A percentile compares a stretch with the other conserved stretches of the same genome.
phyloP scores from a whole-genome alignment of 2,888 invertebrate species.

The Ischnura elegans region DNA sequence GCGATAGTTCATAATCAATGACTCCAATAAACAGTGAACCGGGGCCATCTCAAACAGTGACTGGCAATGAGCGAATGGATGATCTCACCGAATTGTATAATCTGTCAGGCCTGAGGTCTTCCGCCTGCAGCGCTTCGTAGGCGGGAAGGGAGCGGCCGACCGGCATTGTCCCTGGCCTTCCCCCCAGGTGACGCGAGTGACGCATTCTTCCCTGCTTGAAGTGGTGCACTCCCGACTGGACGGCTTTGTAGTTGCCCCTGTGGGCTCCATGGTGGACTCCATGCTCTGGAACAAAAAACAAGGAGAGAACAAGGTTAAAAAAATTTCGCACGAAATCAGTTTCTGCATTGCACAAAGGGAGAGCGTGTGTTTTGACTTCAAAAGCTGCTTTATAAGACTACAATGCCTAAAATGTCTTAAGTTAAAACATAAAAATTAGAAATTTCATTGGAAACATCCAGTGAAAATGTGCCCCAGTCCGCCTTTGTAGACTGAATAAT shows the following conservation, averaged over 20 bases:
- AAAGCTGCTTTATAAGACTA: too few species aligned
- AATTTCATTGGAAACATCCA: too few species aligned
- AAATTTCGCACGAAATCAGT: too few species aligned
- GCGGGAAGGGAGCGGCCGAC: background rate
- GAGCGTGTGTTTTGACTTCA: too few species aligned
- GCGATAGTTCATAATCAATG: too few species aligned
- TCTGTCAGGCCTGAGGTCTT: background rate
- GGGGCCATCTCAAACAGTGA: too few species aligned
- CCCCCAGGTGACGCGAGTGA: conserved; percentile 76
- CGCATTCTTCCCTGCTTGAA: conserved; percentile 75
- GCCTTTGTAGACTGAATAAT: too few species aligned
- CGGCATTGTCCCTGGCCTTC: conserved; percentile 68
- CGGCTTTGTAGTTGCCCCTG: conserved; percentile 12
- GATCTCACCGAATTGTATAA: conserved; percentile 44
- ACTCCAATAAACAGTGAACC: too few species aligned
- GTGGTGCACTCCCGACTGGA: conserved; percentile 12
- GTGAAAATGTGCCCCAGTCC: too few species aligned
- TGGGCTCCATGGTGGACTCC: conserved; percentile 31
- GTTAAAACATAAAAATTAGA: too few species aligned
- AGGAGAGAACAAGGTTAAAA: background rate
- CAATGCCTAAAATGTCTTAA: too few species aligned
- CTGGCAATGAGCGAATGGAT: background rate
- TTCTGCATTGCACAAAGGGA: too few species aligned
- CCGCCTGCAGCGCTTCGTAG: conserved; percentile 17
- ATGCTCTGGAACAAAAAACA: conserved; percentile 50